These are phyloP conservation scores for Oegoconia quadripuncta DNA, from an alignment of 2,888 invertebrate genomes.

Conservation along the genomic window DNA sequence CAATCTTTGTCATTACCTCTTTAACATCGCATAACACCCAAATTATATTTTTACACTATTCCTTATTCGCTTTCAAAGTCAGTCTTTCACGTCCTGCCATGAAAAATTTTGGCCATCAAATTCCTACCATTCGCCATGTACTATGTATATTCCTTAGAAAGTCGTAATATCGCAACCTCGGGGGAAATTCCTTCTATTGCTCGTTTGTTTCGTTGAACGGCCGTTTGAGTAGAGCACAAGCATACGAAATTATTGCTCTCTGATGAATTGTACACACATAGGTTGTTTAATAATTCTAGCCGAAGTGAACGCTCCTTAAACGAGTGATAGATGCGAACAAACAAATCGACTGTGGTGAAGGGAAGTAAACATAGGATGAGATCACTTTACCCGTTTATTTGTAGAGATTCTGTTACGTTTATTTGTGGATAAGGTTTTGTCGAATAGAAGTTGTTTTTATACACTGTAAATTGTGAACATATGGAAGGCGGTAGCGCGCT, in stretches of 20 bases:
- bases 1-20: too few relatives aligned
- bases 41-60: too few relatives aligned
- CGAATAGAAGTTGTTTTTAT: too few relatives aligned
- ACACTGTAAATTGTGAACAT: too few relatives aligned
- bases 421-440: too few relatives aligned
- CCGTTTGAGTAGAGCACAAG: slow-evolving; percentile 47
- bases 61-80: neutral
- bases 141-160: slow-evolving; percentile 47
- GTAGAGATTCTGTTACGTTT: too few relatives aligned
- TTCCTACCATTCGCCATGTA: slow-evolving; percentile 28
- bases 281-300: slow-evolving; percentile 14
- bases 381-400: too few relatives aligned
- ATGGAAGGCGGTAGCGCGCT: too few relatives aligned
- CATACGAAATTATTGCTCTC: slow-evolving; percentile 44
- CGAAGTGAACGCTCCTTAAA: slow-evolving; percentile 24
- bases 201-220: slow-evolving; percentile 63
- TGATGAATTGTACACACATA: slow-evolving; percentile 29
- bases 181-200: slow-evolving; percentile 69
- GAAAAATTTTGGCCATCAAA: slow-evolving; percentile 31
- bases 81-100: neutral
- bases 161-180: slow-evolving; percentile 58
- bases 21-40: too few relatives aligned
- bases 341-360: slow-evolving; percentile 13
- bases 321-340: neutral
- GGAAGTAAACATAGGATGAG: too few relatives aligned